phyloP scores from a whole-genome alignment of 1,140 invertebrate genomes.

The Oncopodura yosiiana region DNA sequence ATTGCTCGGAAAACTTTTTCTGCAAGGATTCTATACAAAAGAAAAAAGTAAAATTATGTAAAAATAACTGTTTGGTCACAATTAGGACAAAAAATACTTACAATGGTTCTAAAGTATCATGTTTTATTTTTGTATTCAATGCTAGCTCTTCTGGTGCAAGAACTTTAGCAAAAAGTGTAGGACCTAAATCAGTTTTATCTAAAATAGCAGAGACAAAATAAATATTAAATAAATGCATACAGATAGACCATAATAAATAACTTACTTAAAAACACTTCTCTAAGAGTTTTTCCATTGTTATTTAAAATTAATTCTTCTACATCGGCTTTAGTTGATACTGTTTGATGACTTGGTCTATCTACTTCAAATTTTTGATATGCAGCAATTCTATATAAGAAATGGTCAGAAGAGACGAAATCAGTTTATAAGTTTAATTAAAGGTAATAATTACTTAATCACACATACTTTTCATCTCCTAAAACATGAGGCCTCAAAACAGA shows the following conservation, averaged over 20 bases:
- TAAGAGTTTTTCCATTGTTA: slow-evolving; percentile 18
- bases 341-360: slow-evolving; percentile 38
- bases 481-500: slow-evolving; percentile 87
- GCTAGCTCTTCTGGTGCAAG: slow-evolving; percentile 13
- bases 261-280: slow-evolving; percentile 30
- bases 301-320: slow-evolving; percentile 2
- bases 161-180: slow-evolving; percentile 29
- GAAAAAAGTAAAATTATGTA: background rate
- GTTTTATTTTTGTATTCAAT: slow-evolving; percentile 23
- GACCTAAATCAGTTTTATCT: slow-evolving; percentile 34
- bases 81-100: background rate
- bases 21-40: slow-evolving; percentile 6
- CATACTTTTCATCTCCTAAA: slow-evolving; percentile 79
- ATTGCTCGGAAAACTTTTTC: slow-evolving; percentile 26
- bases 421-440: background rate
- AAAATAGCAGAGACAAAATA: no score
- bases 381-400: slow-evolving; percentile 38
- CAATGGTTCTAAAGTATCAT: background rate
- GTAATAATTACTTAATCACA: slow-evolving; percentile 36
- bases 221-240: no score
- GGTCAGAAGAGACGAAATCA: background rate
- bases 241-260: no score
- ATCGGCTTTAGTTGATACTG: slow-evolving; percentile 11
- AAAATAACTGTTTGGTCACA: background rate
- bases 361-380: slow-evolving; percentile 45